Percentiles rank a stretch among this genome's conserved stretches.
These are phyloP conservation scores for Pentamera pediparva DNA, from an alignment of 53 echinoderm and acorn worm genomes.

Conservation along the genomic window DNA sequence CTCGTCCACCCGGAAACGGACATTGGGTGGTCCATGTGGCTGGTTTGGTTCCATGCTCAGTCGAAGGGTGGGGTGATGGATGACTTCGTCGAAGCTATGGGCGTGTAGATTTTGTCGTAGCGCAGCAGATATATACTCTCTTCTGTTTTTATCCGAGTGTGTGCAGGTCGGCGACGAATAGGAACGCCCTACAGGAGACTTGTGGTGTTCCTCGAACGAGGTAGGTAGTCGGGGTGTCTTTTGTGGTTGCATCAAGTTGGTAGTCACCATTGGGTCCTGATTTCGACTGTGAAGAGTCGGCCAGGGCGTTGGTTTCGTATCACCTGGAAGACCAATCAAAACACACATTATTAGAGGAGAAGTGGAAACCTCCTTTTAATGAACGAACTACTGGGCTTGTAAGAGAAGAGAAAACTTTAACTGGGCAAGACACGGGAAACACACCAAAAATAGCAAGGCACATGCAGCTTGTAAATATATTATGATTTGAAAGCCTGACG, in stretches of 20 bases:
- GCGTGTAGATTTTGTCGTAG: no score
- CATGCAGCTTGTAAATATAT: no score
- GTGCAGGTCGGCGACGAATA: slow-evolving; percentile 11
- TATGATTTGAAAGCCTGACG: no score
- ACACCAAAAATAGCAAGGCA: background rate
- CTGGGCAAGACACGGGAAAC: background rate
- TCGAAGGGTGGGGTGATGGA: slow-evolving; percentile 11
- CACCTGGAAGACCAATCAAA: background rate
- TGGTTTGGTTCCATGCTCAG: background rate
- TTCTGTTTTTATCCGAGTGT: background rate
- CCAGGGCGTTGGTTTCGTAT: slow-evolving; percentile 13
- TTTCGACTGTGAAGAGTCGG: background rate
- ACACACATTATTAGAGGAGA: background rate
- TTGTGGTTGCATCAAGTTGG: slow-evolving; percentile 1
- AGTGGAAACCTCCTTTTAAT: background rate
- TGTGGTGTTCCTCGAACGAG: background rate
- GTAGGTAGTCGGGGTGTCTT: background rate
- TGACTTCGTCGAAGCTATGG: background rate
- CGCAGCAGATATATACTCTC: no score
- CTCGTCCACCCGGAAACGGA: background rate
- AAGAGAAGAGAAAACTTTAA: no score
- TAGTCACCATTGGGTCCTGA: slow-evolving; percentile 18
- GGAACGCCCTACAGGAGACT: background rate
- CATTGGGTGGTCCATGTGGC: no score
- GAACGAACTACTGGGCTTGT: no score